Conservation (phyloP, 2,888 invertebrate genomes). For the Gnatocerus cornutus region DNA sequence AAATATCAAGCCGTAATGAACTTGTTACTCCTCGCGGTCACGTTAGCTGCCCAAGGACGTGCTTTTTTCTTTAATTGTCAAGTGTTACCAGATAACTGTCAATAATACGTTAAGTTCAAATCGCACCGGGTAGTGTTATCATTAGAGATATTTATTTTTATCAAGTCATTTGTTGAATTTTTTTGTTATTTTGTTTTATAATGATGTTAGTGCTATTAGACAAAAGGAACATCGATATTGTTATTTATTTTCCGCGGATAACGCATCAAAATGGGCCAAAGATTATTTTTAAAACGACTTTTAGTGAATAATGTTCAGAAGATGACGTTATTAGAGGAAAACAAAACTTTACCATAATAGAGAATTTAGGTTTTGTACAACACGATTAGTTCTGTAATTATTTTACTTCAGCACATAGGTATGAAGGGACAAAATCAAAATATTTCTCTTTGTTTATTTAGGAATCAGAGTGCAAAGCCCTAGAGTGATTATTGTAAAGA, state of each 20-base stretch:
- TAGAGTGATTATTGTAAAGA: conserved; percentile 50
- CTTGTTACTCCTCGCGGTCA: conserved; percentile 13
- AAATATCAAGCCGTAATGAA: conserved; percentile 3
- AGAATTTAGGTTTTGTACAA: conserved; percentile 27
- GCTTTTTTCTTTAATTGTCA: conserved; percentile 58
- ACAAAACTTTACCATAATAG: conserved; percentile 45
- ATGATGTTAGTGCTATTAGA: conserved; percentile 25
- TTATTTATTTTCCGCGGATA: conserved; percentile 48
- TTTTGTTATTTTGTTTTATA: conserved; percentile 44
- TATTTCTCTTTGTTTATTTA: conserved; percentile 44
- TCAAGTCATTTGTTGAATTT: conserved; percentile 29
- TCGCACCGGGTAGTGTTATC: conserved; percentile 41
- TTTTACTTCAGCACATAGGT: conserved; percentile 45
- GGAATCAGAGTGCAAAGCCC: conserved; percentile 41
- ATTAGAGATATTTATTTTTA: conserved; percentile 39
- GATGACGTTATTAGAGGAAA: conserved; percentile 53
- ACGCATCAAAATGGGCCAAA: conserved; percentile 51
- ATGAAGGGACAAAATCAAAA: conserved; percentile 55
- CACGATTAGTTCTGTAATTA: conserved; percentile 15
- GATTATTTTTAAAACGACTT: conserved; percentile 47
- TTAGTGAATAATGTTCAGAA: conserved; percentile 42
- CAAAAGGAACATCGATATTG: conserved; percentile 47
- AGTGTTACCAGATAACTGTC: conserved; percentile 57
- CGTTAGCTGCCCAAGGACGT: conserved; percentile 55
- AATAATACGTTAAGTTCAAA: conserved; percentile 48